These are phyloP conservation scores for Drepana arcuata DNA, from an alignment of 1,140 invertebrate genomes.

Conservation along the genomic window DNA sequence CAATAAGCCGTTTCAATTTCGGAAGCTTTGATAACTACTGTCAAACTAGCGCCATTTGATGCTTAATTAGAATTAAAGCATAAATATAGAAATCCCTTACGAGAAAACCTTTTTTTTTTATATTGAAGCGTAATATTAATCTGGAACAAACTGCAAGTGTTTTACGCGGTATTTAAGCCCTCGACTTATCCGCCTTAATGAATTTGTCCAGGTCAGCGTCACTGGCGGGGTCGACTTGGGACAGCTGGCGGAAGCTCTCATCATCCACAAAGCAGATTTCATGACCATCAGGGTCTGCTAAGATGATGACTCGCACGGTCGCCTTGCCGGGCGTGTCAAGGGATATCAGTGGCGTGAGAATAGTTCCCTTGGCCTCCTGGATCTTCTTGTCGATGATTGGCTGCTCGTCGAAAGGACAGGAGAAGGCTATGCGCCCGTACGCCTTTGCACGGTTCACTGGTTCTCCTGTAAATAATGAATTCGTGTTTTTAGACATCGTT, in stretches of 20 bases:
- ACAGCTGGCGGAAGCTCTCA: conserved; percentile 92
- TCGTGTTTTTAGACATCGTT: too few species aligned
- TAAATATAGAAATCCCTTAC: too few species aligned
- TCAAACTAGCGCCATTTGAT: too few species aligned
- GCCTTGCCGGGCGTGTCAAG: conserved; percentile 97
- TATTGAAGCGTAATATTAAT: too few species aligned
- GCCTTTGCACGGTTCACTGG: conserved; percentile 89
- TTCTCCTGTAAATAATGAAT: conserved; percentile 48
- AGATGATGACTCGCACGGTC: conserved; percentile 94
- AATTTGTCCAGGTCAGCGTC: conserved; percentile 85
- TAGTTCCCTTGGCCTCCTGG: conserved; percentile 80
- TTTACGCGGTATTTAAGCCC: too few species aligned
- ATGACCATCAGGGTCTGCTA: conserved; percentile 96
- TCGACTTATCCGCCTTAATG: conserved; percentile 80
- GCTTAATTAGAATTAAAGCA: too few species aligned
- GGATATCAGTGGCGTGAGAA: conserved; percentile 90
- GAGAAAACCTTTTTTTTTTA: too few species aligned
- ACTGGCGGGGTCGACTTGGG: conserved; percentile 87
- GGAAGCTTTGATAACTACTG: too few species aligned
- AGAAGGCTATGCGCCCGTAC: conserved; percentile 96
- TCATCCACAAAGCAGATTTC: conserved; percentile 99
- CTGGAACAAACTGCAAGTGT: too few species aligned
- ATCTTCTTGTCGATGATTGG: conserved; percentile 83
- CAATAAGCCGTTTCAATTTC: too few species aligned
- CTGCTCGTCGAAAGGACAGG: conserved; percentile 84